Base-by-base conservation (phyloP, 2,888 invertebrate species). In the Drosophila antonietae region DNA sequence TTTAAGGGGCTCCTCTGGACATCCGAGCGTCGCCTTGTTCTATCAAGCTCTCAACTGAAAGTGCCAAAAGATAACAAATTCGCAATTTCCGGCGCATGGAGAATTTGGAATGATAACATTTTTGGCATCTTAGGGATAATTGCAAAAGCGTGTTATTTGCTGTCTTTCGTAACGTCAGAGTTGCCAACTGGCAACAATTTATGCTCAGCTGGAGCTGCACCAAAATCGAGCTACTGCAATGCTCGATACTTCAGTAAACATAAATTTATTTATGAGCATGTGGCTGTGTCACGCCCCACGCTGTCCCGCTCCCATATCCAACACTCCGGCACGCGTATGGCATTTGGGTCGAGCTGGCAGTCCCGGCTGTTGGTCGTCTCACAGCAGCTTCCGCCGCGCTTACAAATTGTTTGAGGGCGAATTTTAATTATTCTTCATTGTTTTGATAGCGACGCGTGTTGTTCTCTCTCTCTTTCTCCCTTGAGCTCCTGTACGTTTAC, bases 401-500 rank as follows among this genome's bases (percentile, higher is more conserved):
- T 68, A 82, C 88, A 89, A 89, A 90, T 89, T 88, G 89, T 83
- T 88, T 80, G 88, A 80, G 90, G 89, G 86, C 82, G 80, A 86
- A 89, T 90, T 90, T 89, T 89, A 89, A 89, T 89, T 89, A 90
- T 88, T 88, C 88, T 76, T 89, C 88, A 89, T 89, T 89, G 89
- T 89, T 88, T 83, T 86, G 86, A 86, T 83, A 85, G 81, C 71
- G 73, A 73, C 77, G 80, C 74, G 78, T 80, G 74, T 72, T 69
- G 78, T 77, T 73, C 55, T 39, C 46, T 18, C 28, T 39, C 20
- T 39, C 20, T 8, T 20, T 39, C 20, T 8, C 37, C 10, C 52
- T 37, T 20, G 52, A 15, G 10, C 66, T 23, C 52, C 39, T 8
- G 14, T 14, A 15, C n/a, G 9, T 23, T 43, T 37, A 20, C 31